phyloP scores from a whole-genome alignment of 2,797 vertebrate species.

The Falco biarmicus region DNA sequence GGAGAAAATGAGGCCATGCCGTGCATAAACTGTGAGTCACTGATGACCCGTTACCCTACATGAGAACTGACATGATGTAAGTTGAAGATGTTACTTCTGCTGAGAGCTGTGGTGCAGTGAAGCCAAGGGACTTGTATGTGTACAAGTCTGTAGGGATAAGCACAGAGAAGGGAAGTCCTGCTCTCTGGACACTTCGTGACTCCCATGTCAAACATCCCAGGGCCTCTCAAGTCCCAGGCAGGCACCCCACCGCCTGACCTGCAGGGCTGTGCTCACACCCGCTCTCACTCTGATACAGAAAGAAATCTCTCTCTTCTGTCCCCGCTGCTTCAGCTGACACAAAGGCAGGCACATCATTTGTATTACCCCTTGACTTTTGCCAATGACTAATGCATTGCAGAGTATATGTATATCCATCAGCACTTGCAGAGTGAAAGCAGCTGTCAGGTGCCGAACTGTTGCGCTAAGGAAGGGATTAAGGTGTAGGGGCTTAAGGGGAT shows the following conservation, averaged over 20 bases:
- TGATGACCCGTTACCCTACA: not conserved
- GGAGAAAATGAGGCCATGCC: not conserved
- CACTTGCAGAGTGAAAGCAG: not conserved
- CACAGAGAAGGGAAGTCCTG: not conserved
- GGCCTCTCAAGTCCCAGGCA: not conserved
- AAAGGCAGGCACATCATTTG: not conserved
- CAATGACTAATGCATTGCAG: not conserved
- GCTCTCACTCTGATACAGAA: not conserved
- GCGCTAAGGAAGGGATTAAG: not conserved
- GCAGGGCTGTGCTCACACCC: not conserved
- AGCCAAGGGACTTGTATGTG: not conserved
- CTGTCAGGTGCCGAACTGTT: not conserved
- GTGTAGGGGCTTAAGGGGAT: not conserved
- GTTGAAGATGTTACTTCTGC: not conserved
- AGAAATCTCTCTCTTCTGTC: not conserved
- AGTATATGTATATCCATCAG: not conserved
- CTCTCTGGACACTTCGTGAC: not conserved
- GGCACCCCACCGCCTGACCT: not conserved
- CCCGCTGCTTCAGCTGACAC: not conserved
- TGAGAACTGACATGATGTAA: accelerated
- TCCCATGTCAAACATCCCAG: not conserved
- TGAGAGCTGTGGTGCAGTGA: not conserved
- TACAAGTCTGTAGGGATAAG: not conserved
- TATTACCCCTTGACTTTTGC: not conserved
- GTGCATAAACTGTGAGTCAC: not conserved